phyloP scores from a whole-genome alignment of 2,888 invertebrate genomes.

The Syritta pipiens region DNA sequence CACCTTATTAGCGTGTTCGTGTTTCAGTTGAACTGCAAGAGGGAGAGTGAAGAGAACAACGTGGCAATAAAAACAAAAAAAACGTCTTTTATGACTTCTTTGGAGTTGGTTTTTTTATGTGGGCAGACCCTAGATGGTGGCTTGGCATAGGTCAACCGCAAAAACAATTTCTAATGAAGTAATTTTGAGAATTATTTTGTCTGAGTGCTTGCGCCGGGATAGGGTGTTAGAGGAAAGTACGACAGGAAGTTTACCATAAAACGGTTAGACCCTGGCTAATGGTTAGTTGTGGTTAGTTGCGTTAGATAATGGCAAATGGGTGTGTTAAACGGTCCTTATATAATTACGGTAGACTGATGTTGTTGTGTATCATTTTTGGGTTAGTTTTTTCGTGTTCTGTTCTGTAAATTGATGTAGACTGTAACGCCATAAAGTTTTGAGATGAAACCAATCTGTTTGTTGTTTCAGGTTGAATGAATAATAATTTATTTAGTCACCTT shows the following conservation, averaged over 20 bases:
- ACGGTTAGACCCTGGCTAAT: background rate
- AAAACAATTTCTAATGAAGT: slow-evolving; percentile 19
- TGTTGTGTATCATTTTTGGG: background rate
- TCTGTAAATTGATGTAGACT: too few species aligned
- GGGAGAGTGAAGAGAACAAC: background rate
- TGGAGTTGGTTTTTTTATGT: background rate
- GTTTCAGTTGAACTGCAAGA: slow-evolving; percentile 12
- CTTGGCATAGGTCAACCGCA: slow-evolving; percentile 22
- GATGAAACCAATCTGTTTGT: too few species aligned
- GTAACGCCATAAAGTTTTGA: too few species aligned
- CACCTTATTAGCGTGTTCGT: background rate
- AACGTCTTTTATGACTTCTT: slow-evolving; percentile 38
- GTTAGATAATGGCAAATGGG: slow-evolving; percentile 21
- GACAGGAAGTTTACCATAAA: slow-evolving; percentile 21
- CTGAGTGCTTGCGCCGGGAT: background rate
- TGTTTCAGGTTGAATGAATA: too few species aligned
- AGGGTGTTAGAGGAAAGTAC: background rate
- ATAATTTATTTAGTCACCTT: too few species aligned
- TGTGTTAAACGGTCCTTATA: slow-evolving; percentile 5
- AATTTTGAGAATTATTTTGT: slow-evolving; percentile 25
- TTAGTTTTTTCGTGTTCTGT: too few species aligned
- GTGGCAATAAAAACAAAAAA: too few species aligned
- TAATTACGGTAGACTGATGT: background rate
- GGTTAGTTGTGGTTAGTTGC: slow-evolving; percentile 1
- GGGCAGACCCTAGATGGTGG: background rate